Conservation (phyloP, 2,888 invertebrate genomes). For the Brachyopa scutellaris region DNA sequence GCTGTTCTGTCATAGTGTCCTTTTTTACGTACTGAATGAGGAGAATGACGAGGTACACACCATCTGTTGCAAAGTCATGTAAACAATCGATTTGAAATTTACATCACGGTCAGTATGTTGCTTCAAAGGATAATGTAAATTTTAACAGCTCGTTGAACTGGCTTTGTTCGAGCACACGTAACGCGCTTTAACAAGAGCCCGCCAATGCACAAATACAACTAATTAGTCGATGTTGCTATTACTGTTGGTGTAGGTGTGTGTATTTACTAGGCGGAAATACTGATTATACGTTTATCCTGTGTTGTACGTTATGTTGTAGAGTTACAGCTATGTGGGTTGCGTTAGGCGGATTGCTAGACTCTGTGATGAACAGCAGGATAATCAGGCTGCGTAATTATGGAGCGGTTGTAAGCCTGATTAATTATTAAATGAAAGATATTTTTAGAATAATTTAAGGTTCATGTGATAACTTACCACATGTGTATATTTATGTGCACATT, state of each 20-base stretch:
- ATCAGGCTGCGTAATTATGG: constrained; percentile 53
- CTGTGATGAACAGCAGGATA: constrained; percentile 38
- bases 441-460: background rate
- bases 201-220: constrained; percentile 37
- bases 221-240: constrained; percentile 50
- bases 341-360: background rate
- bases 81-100: constrained; percentile 74
- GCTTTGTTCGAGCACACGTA: constrained; percentile 8
- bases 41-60: constrained; percentile 25
- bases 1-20: background rate
- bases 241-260: constrained; percentile 3
- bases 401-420: constrained; percentile 45
- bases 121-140: constrained; percentile 60
- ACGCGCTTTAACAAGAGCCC: background rate
- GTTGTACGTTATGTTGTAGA: background rate
- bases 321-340: background rate
- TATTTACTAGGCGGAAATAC: constrained; percentile 6
- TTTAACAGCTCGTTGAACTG: constrained; percentile 53
- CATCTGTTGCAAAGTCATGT: constrained; percentile 70
- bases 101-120: constrained; percentile 69
- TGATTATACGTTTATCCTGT: background rate
- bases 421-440: constrained; percentile 11
- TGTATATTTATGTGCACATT: no score
- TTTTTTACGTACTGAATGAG: background rate
- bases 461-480: no score